Evolutionary conservation across 1,140 invertebrate species (phyloP).

Genomic region (Cyphomyrmex costatus): DNA sequence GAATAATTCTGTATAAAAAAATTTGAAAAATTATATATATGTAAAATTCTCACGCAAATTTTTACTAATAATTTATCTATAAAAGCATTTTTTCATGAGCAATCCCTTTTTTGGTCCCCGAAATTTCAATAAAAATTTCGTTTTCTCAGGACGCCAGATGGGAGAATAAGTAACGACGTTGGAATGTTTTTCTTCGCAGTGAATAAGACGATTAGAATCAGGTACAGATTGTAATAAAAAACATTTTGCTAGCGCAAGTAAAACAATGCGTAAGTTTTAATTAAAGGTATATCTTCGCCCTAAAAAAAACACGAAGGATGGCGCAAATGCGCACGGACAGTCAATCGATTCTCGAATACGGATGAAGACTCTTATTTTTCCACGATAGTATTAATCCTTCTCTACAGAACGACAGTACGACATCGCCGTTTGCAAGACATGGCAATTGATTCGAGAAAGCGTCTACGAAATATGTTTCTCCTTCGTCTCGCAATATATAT

Average conservation of each 20-base stretch:
- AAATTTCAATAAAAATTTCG: neutral
- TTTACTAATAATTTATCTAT: too few species aligned
- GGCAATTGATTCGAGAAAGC: neutral
- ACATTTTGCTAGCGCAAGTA: conserved; percentile 5
- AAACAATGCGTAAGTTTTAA: conserved; percentile 27
- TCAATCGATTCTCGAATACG: neutral
- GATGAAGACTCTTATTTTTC: neutral
- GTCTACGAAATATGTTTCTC: neutral
- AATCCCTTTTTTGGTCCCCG: too few species aligned
- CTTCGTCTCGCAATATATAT: neutral
- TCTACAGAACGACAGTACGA: neutral
- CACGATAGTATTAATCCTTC: conserved; percentile 16
- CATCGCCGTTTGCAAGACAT: neutral
- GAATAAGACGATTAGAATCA: neutral
- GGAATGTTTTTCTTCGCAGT: conserved; percentile 1
- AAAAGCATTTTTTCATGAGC: too few species aligned
- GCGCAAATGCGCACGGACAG: neutral
- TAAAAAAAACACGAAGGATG: conserved; percentile 4
- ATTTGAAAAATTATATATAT: too few species aligned
- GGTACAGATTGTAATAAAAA: neutral
- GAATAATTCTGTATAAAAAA: too few species aligned
- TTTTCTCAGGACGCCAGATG: neutral
- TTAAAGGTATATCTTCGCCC: conserved; percentile 24
- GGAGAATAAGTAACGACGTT: neutral
- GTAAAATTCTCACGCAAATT: too few species aligned